A percentile compares a stretch with the other conserved stretches of the same genome.
Evolutionary conservation across 2,113 vertebrate species (phyloP).

Genomic region (Tyto alba): DNA sequence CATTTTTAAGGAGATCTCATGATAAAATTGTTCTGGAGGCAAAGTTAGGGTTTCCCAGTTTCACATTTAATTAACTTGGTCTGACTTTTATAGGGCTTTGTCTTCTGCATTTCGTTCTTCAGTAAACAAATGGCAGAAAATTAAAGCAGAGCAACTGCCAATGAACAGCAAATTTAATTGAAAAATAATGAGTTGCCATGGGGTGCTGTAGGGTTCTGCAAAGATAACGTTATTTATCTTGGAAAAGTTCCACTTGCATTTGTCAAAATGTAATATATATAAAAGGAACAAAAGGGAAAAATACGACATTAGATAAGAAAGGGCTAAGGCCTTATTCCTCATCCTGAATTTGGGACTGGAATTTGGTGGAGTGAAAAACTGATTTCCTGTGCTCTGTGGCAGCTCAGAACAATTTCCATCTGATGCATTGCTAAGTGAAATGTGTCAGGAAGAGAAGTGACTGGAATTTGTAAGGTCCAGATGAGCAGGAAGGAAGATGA

Average conservation of each 20-base stretch:
- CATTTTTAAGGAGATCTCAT: conserved; percentile 62
- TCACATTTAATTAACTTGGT: conserved; percentile 75
- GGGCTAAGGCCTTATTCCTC: background rate
- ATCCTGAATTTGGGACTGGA: background rate
- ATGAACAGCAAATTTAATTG: conserved; percentile 75
- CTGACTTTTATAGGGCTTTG: conserved; percentile 74
- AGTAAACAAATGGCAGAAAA: conserved; percentile 77
- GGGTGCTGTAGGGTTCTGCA: conserved; percentile 59
- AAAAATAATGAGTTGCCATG: conserved; percentile 76
- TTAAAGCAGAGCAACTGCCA: conserved; percentile 74
- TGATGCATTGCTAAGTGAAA: background rate
- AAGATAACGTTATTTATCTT: conserved; percentile 73
- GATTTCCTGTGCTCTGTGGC: background rate
- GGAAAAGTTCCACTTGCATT: conserved; percentile 65
- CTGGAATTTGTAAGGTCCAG: background rate
- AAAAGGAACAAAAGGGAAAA: conserved; percentile 35
- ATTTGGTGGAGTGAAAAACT: background rate
- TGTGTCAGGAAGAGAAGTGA: background rate
- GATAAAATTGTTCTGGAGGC: conserved; percentile 65
- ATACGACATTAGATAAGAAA: background rate
- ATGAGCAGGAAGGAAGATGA: conserved; percentile 36
- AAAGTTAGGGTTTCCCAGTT: conserved; percentile 67
- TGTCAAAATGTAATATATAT: conserved; percentile 55
- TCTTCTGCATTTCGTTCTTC: conserved; percentile 68
- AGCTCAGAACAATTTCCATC: background rate